A percentile compares a stretch with the other conserved stretches of the same genome.
Evolutionary conservation across 2,113 vertebrate genomes (phyloP).

Genomic region (Fulmarus glacialis): DNA sequence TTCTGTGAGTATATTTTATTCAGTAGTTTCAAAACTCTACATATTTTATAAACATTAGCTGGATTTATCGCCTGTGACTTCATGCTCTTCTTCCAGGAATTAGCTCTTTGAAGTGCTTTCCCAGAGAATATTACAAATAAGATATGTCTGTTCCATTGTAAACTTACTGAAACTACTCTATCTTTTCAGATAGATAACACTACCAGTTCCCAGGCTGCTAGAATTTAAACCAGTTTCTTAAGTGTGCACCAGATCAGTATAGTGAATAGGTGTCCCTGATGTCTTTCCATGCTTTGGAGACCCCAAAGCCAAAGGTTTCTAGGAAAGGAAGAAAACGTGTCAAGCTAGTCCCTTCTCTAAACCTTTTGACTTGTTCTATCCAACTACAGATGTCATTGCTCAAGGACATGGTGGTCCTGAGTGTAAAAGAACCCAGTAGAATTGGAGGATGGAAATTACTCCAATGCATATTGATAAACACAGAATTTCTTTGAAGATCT

Average conservation of each 20-base stretch:
- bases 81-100: slow-evolving; percentile 41
- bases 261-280: background rate
- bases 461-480: background rate
- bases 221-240: background rate
- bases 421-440: background rate
- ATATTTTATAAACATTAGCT: slow-evolving; percentile 23
- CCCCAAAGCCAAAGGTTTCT: background rate
- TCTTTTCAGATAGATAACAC: background rate
- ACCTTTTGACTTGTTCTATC: background rate
- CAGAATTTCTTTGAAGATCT: background rate
- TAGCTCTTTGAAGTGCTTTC: slow-evolving; percentile 36
- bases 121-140: background rate
- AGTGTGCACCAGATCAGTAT: background rate
- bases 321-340: background rate
- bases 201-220: background rate
- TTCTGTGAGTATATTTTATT: background rate
- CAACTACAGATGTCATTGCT: background rate
- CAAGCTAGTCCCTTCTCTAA: background rate
- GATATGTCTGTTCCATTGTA: background rate
- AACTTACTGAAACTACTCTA: background rate
- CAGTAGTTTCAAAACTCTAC: slow-evolving; percentile 4
- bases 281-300: background rate
- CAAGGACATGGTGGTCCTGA: background rate
- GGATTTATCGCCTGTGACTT: slow-evolving; percentile 6
- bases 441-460: background rate